Percentiles rank a stretch among this genome's conserved stretches.
phyloP scores from a whole-genome alignment of 2,888 invertebrate species.

The Bellardia pandia region DNA sequence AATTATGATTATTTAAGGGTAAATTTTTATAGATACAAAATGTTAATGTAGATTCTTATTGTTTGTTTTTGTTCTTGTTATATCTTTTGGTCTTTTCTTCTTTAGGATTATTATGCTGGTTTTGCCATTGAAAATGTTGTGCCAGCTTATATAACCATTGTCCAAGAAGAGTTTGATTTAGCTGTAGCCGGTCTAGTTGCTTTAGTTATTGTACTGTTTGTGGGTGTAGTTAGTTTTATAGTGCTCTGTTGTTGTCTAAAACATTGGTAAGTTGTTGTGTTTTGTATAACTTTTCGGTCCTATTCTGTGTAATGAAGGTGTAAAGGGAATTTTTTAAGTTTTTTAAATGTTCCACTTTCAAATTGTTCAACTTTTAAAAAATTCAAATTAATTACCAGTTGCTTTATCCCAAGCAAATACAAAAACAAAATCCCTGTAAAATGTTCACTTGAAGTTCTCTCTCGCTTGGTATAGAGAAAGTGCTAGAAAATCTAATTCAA shows the following conservation, averaged over 20 bases:
- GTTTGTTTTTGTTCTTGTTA: not conserved
- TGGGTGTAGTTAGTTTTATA: constrained; percentile 93
- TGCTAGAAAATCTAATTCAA: no score
- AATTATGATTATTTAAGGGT: constrained; percentile 93
- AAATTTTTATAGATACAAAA: constrained; percentile 11
- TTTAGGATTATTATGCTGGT: constrained; percentile 87
- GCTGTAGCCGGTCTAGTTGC: constrained; percentile 94
- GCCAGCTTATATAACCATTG: constrained; percentile 87
- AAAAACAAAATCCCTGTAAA: no score
- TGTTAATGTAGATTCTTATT: not conserved
- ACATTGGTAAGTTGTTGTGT: constrained; percentile 87
- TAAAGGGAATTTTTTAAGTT: no score
- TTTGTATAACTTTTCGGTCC: not conserved
- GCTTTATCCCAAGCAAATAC: no score
- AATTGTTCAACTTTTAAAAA: no score
- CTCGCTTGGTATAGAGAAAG: no score
- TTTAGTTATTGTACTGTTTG: constrained; percentile 92
- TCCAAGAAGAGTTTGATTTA: constrained; percentile 92
- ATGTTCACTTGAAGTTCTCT: no score
- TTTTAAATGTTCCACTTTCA: no score
- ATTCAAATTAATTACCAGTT: no score
- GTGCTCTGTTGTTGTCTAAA: constrained; percentile 95
- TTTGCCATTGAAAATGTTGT: constrained; percentile 91
- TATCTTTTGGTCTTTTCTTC: not conserved
- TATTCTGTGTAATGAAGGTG: no score